Evolutionary conservation across 2,113 vertebrate genomes (phyloP), one percentile per base, ranked within the genome.

Genomic region (Geothlypis trichas): DNA sequence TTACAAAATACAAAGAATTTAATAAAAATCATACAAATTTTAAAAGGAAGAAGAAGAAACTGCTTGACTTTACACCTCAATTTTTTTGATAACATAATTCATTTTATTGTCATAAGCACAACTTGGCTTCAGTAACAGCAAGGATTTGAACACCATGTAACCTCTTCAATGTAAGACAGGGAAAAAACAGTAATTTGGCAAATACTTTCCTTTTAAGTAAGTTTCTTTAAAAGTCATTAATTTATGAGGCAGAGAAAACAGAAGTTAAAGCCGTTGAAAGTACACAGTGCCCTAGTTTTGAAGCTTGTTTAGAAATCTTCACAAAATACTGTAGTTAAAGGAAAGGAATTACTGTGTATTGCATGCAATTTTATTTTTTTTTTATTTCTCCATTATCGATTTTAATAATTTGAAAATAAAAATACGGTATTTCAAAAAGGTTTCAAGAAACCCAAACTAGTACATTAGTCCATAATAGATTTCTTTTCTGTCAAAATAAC

Each of bases 361-460:
- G 3, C 24, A 66, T 58, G 7, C 22, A 75, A 46, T 55, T 73
- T 59, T 73, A 44, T 41, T 7, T 28, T 46, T 68, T 74, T 52
- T 39, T 0, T 18, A 72, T 83, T 69, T 86, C 24, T 46, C 66
- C 37, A 65, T 57, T 87, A 73, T 9, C 0, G 1, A 28, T 58
- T 66, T 57, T 9, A 75, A 30, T 49, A 0, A 68, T 61, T 62
- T 61, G 3, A 78, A 88, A 85, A 55, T 22, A 82, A 71, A 69
- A 47, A 55, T 24, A 39, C 0, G 0, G 0, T 27, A 13, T 65
- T 85, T 73, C 1, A 77, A 54, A 81, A 55, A n/a, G 4, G 3
- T 31, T 51, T 82, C 14, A 65, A 68, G 35, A 74, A 94, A 68
- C 57, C 55, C 3, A 77, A 8, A 35, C 6, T 42, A 27, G 23